phyloP scores from a whole-genome alignment of 2,888 invertebrate genomes.

The Drosophila macrothrix region DNA sequence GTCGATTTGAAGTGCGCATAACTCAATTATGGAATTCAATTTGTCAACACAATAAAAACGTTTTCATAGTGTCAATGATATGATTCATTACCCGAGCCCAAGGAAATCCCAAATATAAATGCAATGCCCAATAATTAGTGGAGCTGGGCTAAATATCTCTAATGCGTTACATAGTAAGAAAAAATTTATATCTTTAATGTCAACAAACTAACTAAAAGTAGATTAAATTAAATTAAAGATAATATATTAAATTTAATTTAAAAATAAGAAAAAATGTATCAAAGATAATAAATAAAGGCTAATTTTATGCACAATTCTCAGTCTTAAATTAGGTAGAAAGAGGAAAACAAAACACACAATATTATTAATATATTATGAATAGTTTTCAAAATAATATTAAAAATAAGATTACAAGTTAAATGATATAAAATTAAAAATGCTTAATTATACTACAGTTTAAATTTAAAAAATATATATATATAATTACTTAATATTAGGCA shows the following conservation, averaged over 20 bases:
- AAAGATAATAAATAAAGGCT: background rate
- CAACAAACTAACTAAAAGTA: background rate
- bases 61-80: conserved; percentile 41
- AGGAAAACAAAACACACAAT: background rate
- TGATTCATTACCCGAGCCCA: conserved; percentile 13
- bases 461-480: too few species aligned
- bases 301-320: background rate
- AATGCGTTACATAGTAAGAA: background rate
- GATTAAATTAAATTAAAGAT: background rate
- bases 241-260: background rate
- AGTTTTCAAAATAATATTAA: background rate
- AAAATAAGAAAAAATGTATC: background rate
- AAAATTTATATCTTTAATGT: background rate
- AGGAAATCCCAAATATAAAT: background rate
- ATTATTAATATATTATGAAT: background rate
- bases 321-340: background rate
- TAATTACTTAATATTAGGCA: background rate
- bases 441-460: too few species aligned
- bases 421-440: background rate
- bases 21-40: conserved; percentile 60
- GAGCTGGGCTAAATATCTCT: background rate
- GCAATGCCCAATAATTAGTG: background rate
- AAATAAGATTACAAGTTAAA: background rate
- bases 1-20: conserved; percentile 46
- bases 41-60: conserved; percentile 47